Conservation (phyloP, 2,888 invertebrate species). For the Litoditis marina region DNA sequence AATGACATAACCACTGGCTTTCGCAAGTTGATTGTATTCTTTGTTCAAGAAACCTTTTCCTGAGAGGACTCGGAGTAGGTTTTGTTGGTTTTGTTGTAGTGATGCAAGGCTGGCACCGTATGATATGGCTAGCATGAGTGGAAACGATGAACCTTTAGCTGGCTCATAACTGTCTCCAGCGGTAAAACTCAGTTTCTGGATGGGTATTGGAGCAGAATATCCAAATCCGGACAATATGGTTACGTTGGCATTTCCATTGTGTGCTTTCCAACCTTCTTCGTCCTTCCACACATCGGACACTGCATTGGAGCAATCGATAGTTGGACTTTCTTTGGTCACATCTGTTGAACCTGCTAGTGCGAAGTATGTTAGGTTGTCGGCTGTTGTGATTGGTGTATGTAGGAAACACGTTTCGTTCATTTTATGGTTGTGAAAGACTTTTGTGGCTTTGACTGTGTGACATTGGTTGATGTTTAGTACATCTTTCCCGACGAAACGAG, state of each 20-base stretch:
- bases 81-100: background rate
- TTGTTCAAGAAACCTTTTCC: background rate
- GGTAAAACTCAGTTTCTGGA: background rate
- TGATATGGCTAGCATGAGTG: background rate
- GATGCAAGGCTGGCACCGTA: background rate
- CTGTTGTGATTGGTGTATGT: background rate
- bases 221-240: background rate
- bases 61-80: background rate
- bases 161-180: background rate
- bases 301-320: background rate
- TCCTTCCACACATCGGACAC: background rate
- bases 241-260: background rate
- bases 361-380: background rate
- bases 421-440: background rate
- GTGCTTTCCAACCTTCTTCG: background rate
- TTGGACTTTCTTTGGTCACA: background rate
- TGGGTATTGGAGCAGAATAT: background rate
- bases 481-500: background rate
- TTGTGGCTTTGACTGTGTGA: background rate
- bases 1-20: too few species aligned
- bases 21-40: background rate
- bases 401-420: background rate
- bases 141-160: background rate
- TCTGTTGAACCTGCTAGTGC: background rate
- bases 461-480: background rate